Conservation (phyloP, 1,140 invertebrate species). For the Bombus sibiricus region DNA sequence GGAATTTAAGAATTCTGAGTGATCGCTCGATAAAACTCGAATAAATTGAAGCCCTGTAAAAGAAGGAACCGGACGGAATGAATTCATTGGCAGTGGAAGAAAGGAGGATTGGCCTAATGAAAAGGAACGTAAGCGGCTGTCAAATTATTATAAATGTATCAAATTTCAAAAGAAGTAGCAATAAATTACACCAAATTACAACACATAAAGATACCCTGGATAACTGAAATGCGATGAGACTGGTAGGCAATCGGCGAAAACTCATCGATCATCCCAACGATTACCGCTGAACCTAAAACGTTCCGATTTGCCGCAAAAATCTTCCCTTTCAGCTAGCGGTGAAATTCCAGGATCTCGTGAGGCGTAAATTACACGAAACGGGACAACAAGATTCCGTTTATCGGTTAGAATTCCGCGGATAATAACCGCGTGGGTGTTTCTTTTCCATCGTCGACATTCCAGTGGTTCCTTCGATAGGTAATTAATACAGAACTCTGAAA, state of each 20-base stretch:
- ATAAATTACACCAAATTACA: not conserved
- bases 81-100: not conserved
- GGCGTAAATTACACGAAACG: constrained; percentile 32
- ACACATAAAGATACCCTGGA: not conserved
- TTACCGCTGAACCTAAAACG: not conserved
- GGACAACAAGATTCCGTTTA: constrained; percentile 32
- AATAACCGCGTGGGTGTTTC: not conserved
- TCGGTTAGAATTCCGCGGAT: constrained; percentile 5
- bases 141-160: not conserved
- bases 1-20: not conserved
- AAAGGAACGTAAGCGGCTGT: not conserved
- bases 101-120: not conserved
- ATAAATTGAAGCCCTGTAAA: not conserved
- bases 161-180: no score
- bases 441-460: constrained; percentile 7
- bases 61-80: not conserved
- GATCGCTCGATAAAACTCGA: not conserved
- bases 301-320: not conserved
- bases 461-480: constrained; percentile 16
- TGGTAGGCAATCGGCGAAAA: not conserved
- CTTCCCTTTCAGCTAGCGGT: not conserved
- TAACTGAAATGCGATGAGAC: not conserved
- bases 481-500: constrained; percentile 45
- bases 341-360: not conserved
- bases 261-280: not conserved